A percentile compares a stretch with the other conserved stretches of the same genome.
Evolutionary conservation across 2,888 invertebrate genomes (phyloP).

Genomic region (Bombylius discolor): DNA sequence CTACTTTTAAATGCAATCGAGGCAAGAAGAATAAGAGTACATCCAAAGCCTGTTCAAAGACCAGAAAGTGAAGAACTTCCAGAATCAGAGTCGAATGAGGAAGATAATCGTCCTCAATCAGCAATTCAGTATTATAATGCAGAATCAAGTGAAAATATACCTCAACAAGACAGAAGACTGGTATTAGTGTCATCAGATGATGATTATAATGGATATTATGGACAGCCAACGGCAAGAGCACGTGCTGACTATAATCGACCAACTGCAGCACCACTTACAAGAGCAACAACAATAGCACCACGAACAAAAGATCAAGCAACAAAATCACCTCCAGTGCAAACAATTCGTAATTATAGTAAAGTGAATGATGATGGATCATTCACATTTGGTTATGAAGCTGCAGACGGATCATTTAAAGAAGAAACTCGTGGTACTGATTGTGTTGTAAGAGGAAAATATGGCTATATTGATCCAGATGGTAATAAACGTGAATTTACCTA

Average conservation of each 20-base stretch:
- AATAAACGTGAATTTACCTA: conserved; percentile 77
- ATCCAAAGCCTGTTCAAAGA: conserved; percentile 23
- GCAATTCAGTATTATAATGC: conserved; percentile 35
- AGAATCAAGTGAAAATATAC: conserved; percentile 23
- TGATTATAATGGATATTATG: conserved; percentile 38
- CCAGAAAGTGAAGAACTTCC: conserved; percentile 16
- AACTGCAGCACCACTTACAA: conserved; percentile 6
- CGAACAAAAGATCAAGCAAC: conserved; percentile 44
- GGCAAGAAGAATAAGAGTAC: conserved; percentile 36
- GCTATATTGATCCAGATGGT: conserved; percentile 75
- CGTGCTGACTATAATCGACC: conserved; percentile 18
- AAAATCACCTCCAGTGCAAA: conserved; percentile 65
- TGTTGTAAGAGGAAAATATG: conserved; percentile 75
- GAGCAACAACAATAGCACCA: conserved; percentile 27
- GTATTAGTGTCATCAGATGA: conserved; percentile 36
- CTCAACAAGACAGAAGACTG: conserved; percentile 22
- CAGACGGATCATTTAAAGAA: conserved; percentile 76
- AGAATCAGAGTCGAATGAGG: conserved; percentile 34
- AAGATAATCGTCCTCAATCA: conserved; percentile 32
- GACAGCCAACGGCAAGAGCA: conserved; percentile 25
- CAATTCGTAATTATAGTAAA: conserved; percentile 71
- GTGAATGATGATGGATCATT: conserved; percentile 48
- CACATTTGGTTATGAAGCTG: conserved; percentile 57
- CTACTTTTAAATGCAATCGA: conserved; percentile 6
- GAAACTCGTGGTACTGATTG: conserved; percentile 76